Conservation (phyloP, 2,797 vertebrate species). For the Sebastes umbrosus region DNA sequence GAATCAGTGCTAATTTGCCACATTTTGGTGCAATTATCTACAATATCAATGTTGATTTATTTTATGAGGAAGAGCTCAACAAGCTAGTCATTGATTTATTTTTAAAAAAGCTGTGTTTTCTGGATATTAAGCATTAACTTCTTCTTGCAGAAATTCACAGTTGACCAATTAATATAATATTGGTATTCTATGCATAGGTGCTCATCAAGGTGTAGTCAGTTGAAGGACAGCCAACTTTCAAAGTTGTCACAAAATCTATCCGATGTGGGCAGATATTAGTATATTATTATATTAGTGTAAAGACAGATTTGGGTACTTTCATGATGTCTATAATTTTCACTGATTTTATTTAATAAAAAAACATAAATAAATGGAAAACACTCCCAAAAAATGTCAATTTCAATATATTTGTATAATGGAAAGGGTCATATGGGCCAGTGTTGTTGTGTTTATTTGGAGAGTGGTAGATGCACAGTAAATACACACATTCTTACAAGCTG, state of each 20-base stretch:
- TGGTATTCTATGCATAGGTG: neutral
- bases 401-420: neutral
- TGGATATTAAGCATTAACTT: neutral
- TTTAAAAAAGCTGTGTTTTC: neutral
- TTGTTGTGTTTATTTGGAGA: neutral
- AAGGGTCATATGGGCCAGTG: neutral
- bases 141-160: neutral
- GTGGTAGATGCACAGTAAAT: neutral
- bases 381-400: neutral
- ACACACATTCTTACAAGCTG: neutral
- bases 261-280: neutral
- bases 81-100: neutral
- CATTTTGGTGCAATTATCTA: neutral
- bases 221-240: constrained; percentile 31
- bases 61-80: neutral
- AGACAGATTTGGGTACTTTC: neutral
- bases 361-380: neutral
- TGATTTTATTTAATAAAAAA: neutral
- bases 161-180: neutral
- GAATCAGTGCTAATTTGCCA: neutral
- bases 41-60: neutral
- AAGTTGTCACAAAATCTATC: constrained; percentile 3
- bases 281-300: neutral
- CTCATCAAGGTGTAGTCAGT: neutral
- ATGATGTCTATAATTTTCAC: neutral